Base-by-base conservation (phyloP, 2,888 invertebrate species). In the Ephialtes manifestator region DNA sequence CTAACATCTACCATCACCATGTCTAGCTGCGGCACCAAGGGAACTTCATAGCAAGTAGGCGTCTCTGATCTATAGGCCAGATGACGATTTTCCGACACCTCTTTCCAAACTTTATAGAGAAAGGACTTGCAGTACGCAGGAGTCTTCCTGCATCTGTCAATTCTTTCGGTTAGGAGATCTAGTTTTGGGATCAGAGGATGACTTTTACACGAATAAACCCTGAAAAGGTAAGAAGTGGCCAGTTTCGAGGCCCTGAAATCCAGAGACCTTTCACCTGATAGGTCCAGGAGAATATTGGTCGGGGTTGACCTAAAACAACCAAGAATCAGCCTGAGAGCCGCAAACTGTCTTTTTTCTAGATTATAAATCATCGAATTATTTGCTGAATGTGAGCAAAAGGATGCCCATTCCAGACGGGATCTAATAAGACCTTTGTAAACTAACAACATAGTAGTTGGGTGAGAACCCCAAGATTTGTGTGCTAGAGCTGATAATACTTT, bases 381-480 rank as follows among this genome's bases (percentile, higher is more conserved):
- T 0, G 75, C 55, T 7, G 65, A 63, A n/a, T 20, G 39, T 11
- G 72, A 28, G 4, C 39, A 31, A 7, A 55, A 35, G 7, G 10
- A 48, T 10, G 65, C 65, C 77, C 72, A 77, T 3, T 77, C 65
- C 0, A 72, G 13, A 13, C 48, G 63, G 0, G 31, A 11, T 13
- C 71, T 20, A 4, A 78, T 71, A 4, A 83, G 53, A n/a, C 72
- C 72, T 67, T 78, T 78, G 24, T 83, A 83, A 0, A 83, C 58
- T 10, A 20, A 15, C 10, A 65, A 5, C 20, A 65, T n/a, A 2
- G 83, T 78, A 1, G 46, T 46, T 0, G 77, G 72, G 53, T 83
- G 77, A 0, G 77, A 51, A 8, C 82, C 77, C 72, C 82, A 83
- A 2, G 71, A 31, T 18, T 77, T 83, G 13, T 55, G 35, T 0